Evolutionary conservation across 92 coral and sea anemone species (phyloP), one percentile per base, ranked within the genome.

Genomic region (Scolanthus callimorphus): DNA sequence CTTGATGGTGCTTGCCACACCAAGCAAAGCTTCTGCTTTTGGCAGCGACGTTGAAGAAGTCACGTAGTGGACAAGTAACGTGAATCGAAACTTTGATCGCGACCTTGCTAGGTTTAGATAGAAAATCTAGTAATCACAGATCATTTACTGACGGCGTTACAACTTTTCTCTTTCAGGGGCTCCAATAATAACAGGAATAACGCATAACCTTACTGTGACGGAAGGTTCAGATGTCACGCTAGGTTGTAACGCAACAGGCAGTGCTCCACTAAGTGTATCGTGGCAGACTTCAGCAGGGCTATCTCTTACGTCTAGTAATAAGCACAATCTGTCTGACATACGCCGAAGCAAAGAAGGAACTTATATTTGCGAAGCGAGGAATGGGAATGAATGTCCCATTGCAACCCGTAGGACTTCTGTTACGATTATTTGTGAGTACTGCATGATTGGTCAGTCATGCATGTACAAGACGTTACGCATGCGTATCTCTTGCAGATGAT

Each of bases 231-330:
- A 25, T 23, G 62, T 63, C 39, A 25, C 66, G 0, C 20, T 78
- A 11, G 39, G 12, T 24, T 78, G 84, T 22, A 70, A 78, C 48
- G 77, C 20, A 20, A 43, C 78, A 20, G 84, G 84, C 0, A 70
- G 57, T 38, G 65, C 57, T 17, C 52, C 83, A 13, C 51, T 63
- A 0, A 55, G 20, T 56, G 70, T 79, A 1, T 20, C 78, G 11
- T 80, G 81, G 86, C 51, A 27, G 1, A 55, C 27, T 15, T 21
- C 50, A 13, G 49, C 56, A 27, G 71, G 45, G 20, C 34, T 48
- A 1, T 3, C 28, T 8, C 67, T 25, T 38, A 22, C 65, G 10
- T 17, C 17, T 41, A 67, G 77, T 11, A 13, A 10, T 11, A 21
- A 3, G 2, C 44, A 22, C 25, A 29, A 22, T 1, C 55, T 78